Base-by-base conservation (phyloP, 2,113 vertebrate species). In the Balaeniceps rex region DNA sequence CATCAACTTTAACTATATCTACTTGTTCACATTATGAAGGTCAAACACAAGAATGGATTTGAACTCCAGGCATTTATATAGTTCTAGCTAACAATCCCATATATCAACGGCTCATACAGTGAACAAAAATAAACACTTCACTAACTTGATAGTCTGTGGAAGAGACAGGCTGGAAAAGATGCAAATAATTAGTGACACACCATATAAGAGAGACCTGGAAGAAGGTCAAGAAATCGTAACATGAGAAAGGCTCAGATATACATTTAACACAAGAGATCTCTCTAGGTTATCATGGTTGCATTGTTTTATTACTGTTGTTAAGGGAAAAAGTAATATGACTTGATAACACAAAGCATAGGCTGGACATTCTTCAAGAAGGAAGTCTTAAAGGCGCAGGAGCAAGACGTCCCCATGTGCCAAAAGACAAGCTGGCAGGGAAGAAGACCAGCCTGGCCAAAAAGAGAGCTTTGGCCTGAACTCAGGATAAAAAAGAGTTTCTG, bases 61-160 rank as follows among this genome's bases (percentile, higher is more conserved):
- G 64, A 89, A 85, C 69, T 89, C 34, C 49, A 38, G 36, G 33
- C 29, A 60, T 70, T 93, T 82, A 51, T 76, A 34, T 57, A 75
- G 84, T 90, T 89, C 80, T 65, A 49, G 44, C 16, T 78, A 87
- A 46, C 26, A 55, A 49, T 71, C 31, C 31, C 31, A 89, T 91
- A 55, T 87, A 94, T 95, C 74, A 92, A 11, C 75, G 49, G 44
- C 63, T 96, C 2, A 0, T 91, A 81, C 2, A 87, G 52, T 42
- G 88, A 93, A 76, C 34, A 83, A 84, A 97, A 96, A 91, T 90
- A 96, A 93, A 69, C 86, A 91, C 60, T 90, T 93, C 95, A 93
- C 57, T 65, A 79, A 66, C 77, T 93, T 92, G 69, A 84, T 94
- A 91, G 77, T 63, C 70, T 80, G 31, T 92, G 77, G 31, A 94